Percentiles rank a stretch among this genome's conserved stretches.
phyloP scores from a whole-genome alignment of 2,888 invertebrate genomes.

The Dinocampus coccinellae region DNA sequence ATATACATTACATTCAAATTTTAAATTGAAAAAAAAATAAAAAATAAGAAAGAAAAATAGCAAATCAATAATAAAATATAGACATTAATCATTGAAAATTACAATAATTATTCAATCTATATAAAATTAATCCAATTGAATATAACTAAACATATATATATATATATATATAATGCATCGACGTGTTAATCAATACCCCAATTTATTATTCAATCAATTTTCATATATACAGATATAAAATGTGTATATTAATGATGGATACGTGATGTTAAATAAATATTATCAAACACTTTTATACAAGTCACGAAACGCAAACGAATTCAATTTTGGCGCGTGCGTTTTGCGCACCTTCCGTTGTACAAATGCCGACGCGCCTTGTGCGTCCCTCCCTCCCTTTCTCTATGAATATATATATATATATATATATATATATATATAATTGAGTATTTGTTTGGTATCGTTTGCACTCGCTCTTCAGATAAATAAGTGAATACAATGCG shows the following conservation, averaged over 20 bases:
- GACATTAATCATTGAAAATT: not conserved
- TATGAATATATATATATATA: too few relatives aligned
- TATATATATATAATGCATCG: not conserved
- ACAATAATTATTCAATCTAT: not conserved
- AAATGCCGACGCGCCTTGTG: conserved; percentile 5
- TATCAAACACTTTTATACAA: not conserved
- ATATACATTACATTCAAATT: not conserved
- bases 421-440: conserved; percentile 10
- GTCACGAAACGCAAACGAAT: not conserved
- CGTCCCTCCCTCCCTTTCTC: too few relatives aligned
- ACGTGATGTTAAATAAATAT: not conserved
- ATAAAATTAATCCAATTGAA: not conserved
- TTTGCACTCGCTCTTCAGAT: conserved; percentile 32
- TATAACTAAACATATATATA: too few relatives aligned
- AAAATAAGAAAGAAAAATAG: too few relatives aligned
- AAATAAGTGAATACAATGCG: conserved; percentile 42
- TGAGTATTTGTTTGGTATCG: not conserved
- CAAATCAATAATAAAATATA: too few relatives aligned
- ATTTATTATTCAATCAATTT: not conserved
- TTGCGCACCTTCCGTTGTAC: not conserved
- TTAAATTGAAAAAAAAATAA: not conserved
- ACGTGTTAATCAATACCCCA: not conserved
- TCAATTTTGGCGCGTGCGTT: not conserved
- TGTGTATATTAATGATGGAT: not conserved
- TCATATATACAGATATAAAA: not conserved